A percentile compares a stretch with the other conserved stretches of the same genome.
phyloP scores from a whole-genome alignment of 2,113 vertebrate species.

The Plecotus auritus region DNA sequence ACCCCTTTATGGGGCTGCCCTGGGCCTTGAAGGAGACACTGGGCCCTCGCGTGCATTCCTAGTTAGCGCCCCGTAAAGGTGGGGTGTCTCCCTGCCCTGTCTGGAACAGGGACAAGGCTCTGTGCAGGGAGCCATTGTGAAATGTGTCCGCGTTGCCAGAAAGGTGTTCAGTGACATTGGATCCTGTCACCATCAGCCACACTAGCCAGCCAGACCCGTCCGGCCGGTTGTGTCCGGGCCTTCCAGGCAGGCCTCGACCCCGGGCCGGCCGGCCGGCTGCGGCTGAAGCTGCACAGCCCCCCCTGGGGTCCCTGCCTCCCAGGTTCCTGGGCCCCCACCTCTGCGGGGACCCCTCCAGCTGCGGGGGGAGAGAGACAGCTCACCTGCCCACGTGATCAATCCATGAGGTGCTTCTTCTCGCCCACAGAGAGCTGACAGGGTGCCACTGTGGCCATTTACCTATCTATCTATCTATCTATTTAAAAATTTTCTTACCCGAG shows the following conservation, averaged over 20 bases:
- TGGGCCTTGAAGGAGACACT: rapidly evolving
- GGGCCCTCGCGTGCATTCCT: rapidly evolving
- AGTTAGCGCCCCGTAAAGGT: rapidly evolving
- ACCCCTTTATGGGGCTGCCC: background rate
- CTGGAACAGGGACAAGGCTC: background rate
- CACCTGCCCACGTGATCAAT: rapidly evolving
- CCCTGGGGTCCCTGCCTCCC: background rate
- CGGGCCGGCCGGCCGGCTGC: background rate
- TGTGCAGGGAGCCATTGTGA: background rate
- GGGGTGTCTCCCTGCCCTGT: background rate
- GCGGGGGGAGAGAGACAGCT: too few species aligned
- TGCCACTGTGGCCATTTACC: background rate
- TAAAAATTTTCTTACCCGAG: too few species aligned
- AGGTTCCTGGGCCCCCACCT: background rate
- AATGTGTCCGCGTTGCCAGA: background rate
- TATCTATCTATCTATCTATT: too few species aligned
- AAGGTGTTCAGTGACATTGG: conserved; percentile 3
- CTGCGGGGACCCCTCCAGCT: rapidly evolving
- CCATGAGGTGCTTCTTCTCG: background rate
- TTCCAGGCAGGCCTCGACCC: background rate
- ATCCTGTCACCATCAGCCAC: background rate
- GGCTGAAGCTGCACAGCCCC: background rate
- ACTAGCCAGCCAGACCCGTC: background rate
- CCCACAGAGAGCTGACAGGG: background rate
- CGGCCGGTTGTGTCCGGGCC: background rate